Evolutionary conservation across 1,140 invertebrate genomes (phyloP), one percentile per base, ranked within the genome.

Genomic region (Amyelois transitella): DNA sequence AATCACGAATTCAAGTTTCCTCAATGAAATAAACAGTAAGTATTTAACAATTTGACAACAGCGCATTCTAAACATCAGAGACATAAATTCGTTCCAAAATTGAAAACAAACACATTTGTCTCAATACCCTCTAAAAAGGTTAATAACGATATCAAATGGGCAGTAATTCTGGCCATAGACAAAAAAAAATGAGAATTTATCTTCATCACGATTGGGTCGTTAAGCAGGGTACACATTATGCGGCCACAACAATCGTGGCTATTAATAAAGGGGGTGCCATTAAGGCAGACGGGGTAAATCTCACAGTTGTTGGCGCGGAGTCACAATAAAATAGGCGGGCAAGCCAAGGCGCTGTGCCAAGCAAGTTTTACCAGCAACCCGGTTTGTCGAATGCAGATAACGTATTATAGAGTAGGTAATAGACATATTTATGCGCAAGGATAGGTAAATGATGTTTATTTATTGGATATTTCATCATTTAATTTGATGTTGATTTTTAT

Each of bases 281-380:
- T 72, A 56, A 56, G 43, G 28, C 55, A 65, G 63, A 66, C 57
- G 61, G 66, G 60, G 63, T 66, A 72, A 69, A 72, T 66, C 66
- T 69, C 63, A 45, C 52, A 51, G 60, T 61, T 66, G 63, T 64
- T 72, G 69, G 66, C 69, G 64, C 63, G 51, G 52, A 51, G 19
- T 61, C 60, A 69, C 64, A 69, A 64, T 69, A 66, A 70, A 67
- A 67, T 55, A 67, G 64, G 58, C 62, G 51, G 54, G 45, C 17
- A 52, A 64, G 67, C 66, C 70, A 69, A 70, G 64, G 64, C 64
- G 62, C 54, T 21, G 49, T 73, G 70, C 70, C 70, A 73, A 73
- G 62, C 67, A 70, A 72, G 64, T 69, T 73, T 55, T 48, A 14
- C 54, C 50, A 38, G 32, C 10, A 10, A 12, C 45, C 21, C 19